phyloP scores from a whole-genome alignment of 2,888 invertebrate species.

The Allygus modestus region DNA sequence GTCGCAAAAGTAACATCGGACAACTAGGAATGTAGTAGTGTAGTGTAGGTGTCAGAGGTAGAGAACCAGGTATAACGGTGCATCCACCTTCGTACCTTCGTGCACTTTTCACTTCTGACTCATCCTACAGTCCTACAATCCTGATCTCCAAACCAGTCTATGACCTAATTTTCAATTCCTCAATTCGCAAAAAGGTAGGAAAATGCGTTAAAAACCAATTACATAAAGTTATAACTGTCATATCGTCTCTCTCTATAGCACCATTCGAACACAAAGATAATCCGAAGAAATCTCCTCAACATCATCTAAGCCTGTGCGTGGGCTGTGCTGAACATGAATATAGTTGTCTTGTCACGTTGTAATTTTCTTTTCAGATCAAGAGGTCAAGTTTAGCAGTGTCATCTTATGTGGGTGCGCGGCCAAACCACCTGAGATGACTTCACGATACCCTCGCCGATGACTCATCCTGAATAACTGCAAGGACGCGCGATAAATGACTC shows the following conservation, averaged over 20 bases:
- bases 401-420: not conserved
- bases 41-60: not conserved
- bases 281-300: too few relatives aligned
- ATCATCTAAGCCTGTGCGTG: too few relatives aligned
- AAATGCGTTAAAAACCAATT: too few relatives aligned
- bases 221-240: too few relatives aligned
- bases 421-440: not conserved
- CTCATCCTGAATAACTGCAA: not conserved
- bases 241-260: too few relatives aligned
- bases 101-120: constrained; percentile 11
- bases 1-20: too few relatives aligned
- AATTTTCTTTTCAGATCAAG: constrained; percentile 4
- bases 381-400: constrained; percentile 2
- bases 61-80: constrained; percentile 13
- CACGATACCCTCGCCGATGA: constrained; percentile 16
- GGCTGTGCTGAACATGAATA: too few relatives aligned
- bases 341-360: not conserved
- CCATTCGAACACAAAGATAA: too few relatives aligned
- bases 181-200: too few relatives aligned
- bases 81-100: constrained; percentile 1
- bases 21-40: too few relatives aligned
- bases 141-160: too few relatives aligned
- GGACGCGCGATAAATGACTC: not conserved
- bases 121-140: not conserved
- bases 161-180: too few relatives aligned